A percentile compares a stretch with the other conserved stretches of the same genome.
Evolutionary conservation across 2,888 invertebrate genomes (phyloP).

Genomic region (Hirtodrosophila alboralis): DNA sequence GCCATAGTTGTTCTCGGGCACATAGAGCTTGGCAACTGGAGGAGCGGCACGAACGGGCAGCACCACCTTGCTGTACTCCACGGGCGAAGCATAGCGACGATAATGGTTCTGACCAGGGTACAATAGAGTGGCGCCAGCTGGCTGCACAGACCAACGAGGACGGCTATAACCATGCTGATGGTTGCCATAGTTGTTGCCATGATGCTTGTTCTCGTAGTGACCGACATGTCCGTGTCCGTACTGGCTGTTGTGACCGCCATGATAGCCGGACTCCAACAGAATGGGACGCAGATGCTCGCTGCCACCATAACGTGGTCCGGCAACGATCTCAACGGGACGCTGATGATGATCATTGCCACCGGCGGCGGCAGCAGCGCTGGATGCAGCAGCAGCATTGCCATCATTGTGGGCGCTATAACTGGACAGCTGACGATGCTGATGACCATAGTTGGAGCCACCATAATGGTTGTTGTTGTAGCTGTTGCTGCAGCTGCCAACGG

Average conservation of each 20-base stretch:
- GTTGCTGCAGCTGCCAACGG: constrained; percentile 52
- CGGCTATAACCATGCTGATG: constrained; percentile 21
- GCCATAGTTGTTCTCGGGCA: constrained; percentile 63
- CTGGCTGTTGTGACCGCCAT: constrained; percentile 10
- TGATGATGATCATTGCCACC: constrained; percentile 33
- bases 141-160: constrained; percentile 57
- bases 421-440: constrained; percentile 15
- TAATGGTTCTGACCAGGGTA: constrained; percentile 75
- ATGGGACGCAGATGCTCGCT: constrained; percentile 56
- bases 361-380: constrained; percentile 47
- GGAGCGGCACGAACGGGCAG: constrained; percentile 68
- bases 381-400: constrained; percentile 42
- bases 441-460: constrained; percentile 22
- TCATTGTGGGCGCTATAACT: constrained; percentile 34
- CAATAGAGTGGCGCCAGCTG: constrained; percentile 65
- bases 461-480: too few species aligned
- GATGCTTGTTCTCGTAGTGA: constrained; percentile 6
- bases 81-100: constrained; percentile 64
- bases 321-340: constrained; percentile 59
- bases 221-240: constrained; percentile 19
- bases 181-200: constrained; percentile 3
- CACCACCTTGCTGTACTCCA: constrained; percentile 70
- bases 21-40: constrained; percentile 76
- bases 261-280: constrained; percentile 53
- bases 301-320: constrained; percentile 51